These are phyloP conservation scores for Coenonympha arcania DNA, from an alignment of 2,888 invertebrate genomes.

Conservation along the genomic window DNA sequence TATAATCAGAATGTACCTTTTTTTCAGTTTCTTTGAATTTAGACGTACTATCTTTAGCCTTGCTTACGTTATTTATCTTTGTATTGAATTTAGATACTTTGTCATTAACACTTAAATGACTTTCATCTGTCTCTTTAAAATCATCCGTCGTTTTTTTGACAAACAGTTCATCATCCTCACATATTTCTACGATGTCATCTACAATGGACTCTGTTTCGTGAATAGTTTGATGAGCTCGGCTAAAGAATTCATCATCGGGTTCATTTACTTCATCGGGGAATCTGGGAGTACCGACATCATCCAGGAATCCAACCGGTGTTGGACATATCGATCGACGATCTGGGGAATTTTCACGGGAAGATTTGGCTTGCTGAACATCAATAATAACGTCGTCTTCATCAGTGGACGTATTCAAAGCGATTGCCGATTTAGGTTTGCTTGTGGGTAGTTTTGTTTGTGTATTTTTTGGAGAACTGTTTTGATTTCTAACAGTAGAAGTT, in stretches of 20 bases:
- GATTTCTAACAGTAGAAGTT: slow-evolving; percentile 32
- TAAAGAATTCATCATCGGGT: slow-evolving; percentile 78
- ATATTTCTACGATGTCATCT: slow-evolving; percentile 72
- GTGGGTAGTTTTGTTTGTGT: slow-evolving; percentile 50
- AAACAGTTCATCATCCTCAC: slow-evolving; percentile 68
- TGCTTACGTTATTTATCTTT: slow-evolving; percentile 50
- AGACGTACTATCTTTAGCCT: slow-evolving; percentile 43
- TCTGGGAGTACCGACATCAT: slow-evolving; percentile 76
- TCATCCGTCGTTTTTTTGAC: slow-evolving; percentile 47
- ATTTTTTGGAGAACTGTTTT: slow-evolving; percentile 46
- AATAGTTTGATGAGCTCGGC: slow-evolving; percentile 56
- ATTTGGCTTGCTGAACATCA: slow-evolving; percentile 81
- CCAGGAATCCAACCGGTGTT: slow-evolving; percentile 75
- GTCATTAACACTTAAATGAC: slow-evolving; percentile 72
- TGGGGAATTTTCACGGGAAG: slow-evolving; percentile 83
- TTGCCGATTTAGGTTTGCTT: slow-evolving; percentile 65
- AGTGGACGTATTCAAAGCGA: slow-evolving; percentile 66
- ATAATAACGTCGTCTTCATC: slow-evolving; percentile 77
- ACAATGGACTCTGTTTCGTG: slow-evolving; percentile 77
- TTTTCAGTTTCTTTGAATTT: slow-evolving; percentile 51
- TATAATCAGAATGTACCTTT: slow-evolving; percentile 66
- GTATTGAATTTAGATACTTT: slow-evolving; percentile 71
- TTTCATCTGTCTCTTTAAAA: slow-evolving; percentile 64
- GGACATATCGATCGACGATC: slow-evolving; percentile 81
- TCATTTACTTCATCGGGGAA: slow-evolving; percentile 83